These are phyloP conservation scores for Diaphora mendica DNA, from an alignment of 2,888 invertebrate species.

Conservation along the genomic window DNA sequence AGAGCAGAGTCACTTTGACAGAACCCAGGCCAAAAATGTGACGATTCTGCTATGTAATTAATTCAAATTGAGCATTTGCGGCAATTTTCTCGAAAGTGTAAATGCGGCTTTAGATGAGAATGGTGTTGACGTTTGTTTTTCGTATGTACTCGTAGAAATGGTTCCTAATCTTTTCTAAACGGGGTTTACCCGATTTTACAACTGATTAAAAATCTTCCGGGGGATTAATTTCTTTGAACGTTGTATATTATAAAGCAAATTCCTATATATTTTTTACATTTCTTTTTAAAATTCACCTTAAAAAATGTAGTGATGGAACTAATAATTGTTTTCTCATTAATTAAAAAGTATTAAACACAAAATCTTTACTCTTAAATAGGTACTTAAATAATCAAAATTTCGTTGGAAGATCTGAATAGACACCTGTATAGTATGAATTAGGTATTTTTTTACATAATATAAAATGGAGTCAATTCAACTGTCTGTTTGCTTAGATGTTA, in stretches of 20 bases:
- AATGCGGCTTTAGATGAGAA: neutral
- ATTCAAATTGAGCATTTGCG: neutral
- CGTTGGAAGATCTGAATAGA: neutral
- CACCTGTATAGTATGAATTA: too few species aligned
- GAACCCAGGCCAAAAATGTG: neutral
- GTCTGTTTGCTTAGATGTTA: too few species aligned
- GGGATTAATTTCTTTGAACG: neutral
- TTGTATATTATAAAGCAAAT: neutral
- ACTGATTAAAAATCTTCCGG: neutral
- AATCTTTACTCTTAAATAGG: neutral
- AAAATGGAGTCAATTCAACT: too few species aligned
- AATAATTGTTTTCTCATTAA: neutral
- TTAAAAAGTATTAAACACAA: neutral
- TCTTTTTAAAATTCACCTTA: neutral
- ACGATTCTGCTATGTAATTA: neutral
- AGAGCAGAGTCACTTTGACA: too few species aligned
- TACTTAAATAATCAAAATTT: neutral
- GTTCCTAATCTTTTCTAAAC: neutral
- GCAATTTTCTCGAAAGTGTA: neutral
- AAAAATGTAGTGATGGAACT: neutral
- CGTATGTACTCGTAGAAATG: conserved; percentile 3
- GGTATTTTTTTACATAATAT: too few species aligned
- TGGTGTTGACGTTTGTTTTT: conserved; percentile 1
- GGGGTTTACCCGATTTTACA: neutral
- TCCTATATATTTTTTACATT: neutral